Evolutionary conservation across 1,140 invertebrate genomes (phyloP), one percentile per base, ranked within the genome.

Genomic region (Ceratina japonica): DNA sequence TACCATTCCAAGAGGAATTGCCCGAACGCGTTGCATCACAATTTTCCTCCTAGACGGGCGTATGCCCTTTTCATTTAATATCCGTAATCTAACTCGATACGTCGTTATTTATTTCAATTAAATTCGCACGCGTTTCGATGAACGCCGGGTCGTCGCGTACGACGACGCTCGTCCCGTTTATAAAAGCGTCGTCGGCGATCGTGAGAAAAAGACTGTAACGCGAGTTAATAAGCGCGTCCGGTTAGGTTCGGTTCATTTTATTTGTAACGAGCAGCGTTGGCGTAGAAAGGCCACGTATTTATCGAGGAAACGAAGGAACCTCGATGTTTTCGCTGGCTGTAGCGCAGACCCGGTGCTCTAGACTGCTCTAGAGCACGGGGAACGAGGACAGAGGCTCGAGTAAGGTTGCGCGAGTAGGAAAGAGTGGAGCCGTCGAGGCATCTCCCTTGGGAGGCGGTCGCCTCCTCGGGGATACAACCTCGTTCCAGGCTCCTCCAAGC

Each of bases 391-490:
- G 13, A 44, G 54, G 27, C 12, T 7, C 22, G 49, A n/a, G 63
- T 22, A 31, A 68, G 10, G 20, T 3, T 8, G 61, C 37, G 31
- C 3, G 31, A 49, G 31, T 15, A 52, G 12, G 27, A 37, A 20
- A 44, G 64, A 24, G 24, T 18, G 49, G 69, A 64, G 61, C 59
- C 52, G 71, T 70, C 75, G 75, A 78, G 75, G 70, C 77, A 66
- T 54, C 80, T 83, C 84, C 75, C 51, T 37, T 49, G 84, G 79
- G 84, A 86, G 75, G 52, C 59, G 70, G 52, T 63, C 27, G 58
- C 59, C 79, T 86, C 84, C 84, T 79, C 62, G 18, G 87, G 87
- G 87, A 88, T 75, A 71, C 83, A 87, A 86, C 87, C 87, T 86
- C 87, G 84, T 86, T 86, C 59, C 80, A 61, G 79, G 81, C 85